Percentiles rank a stretch among this genome's conserved stretches.
These are phyloP conservation scores for Noctua janthina DNA, from an alignment of 2,888 invertebrate genomes.

Conservation along the genomic window DNA sequence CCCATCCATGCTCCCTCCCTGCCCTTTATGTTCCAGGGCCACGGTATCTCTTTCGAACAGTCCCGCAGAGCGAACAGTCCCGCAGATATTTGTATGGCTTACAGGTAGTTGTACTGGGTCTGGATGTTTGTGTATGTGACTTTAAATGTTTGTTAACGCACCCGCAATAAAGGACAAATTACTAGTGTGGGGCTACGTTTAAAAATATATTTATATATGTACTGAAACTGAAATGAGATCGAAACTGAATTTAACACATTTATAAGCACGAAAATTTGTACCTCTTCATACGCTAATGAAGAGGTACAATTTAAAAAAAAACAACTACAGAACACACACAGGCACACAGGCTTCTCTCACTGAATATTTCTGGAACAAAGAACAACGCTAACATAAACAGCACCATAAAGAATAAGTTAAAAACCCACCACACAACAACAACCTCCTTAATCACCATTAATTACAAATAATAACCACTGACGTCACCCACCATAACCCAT, in stretches of 20 bases:
- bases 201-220: too few relatives aligned
- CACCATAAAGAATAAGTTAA: not conserved
- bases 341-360: too few relatives aligned
- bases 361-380: not conserved
- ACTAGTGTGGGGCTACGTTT: too few relatives aligned
- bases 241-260: not conserved
- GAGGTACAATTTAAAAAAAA: too few relatives aligned
- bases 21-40: too few relatives aligned
- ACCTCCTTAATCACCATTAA: constrained; percentile 28
- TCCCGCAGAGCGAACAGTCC: too few relatives aligned
- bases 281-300: too few relatives aligned
- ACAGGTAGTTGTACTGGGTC: not conserved
- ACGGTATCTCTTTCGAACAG: too few relatives aligned
- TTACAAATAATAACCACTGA: constrained; percentile 34
- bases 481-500: constrained; percentile 35
- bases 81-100: too few relatives aligned
- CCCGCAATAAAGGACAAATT: not conserved
- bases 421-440: not conserved
- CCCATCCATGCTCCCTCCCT: too few relatives aligned
- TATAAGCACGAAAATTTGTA: not conserved
- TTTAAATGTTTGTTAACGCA: not conserved
- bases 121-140: not conserved
- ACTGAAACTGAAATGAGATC: not conserved
- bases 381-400: constrained; percentile 13
- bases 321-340: too few relatives aligned